Conservation (phyloP, 2,888 invertebrate species). For the Sesia bembeciformis region DNA sequence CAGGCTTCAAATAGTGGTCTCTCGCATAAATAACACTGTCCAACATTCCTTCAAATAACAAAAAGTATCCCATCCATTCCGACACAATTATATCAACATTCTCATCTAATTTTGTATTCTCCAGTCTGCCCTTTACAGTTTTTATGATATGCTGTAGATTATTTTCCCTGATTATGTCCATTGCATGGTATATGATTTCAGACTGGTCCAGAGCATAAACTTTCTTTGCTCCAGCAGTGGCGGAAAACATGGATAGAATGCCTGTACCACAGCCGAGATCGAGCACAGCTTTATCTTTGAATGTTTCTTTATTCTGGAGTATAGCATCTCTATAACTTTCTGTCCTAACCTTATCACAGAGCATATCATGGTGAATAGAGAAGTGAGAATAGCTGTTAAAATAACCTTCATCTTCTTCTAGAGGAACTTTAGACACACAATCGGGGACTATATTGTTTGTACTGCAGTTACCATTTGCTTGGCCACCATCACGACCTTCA, state of each 20-base stretch:
- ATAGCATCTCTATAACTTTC: slow-evolving; percentile 91
- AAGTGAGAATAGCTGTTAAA: slow-evolving; percentile 92
- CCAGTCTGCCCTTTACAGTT: slow-evolving; percentile 89
- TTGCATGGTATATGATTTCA: slow-evolving; percentile 95
- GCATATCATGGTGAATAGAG: slow-evolving; percentile 95
- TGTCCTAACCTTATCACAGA: slow-evolving; percentile 90
- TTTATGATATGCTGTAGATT: slow-evolving; percentile 81
- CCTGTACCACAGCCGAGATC: slow-evolving; percentile 99
- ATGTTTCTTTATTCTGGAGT: slow-evolving; percentile 78
- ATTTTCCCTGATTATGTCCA: slow-evolving; percentile 94
- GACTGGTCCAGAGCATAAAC: slow-evolving; percentile 97
- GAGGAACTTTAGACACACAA: slow-evolving; percentile 61
- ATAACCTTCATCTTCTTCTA: slow-evolving; percentile 83
- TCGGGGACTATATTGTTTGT: slow-evolving; percentile 28
- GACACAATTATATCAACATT: slow-evolving; percentile 95
- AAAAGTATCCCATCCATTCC: slow-evolving; percentile 99
- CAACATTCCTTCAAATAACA: slow-evolving; percentile 97
- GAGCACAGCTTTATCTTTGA: slow-evolving; percentile 86
- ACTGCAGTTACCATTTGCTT: slow-evolving; percentile 15
- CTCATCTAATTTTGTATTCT: slow-evolving; percentile 85
- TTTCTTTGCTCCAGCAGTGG: slow-evolving; percentile 91
- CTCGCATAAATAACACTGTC: slow-evolving; percentile 94
- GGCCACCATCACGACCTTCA: slow-evolving; percentile 37
- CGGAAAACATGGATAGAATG: slow-evolving; percentile 98
- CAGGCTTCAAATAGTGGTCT: slow-evolving; percentile 83